A percentile compares a stretch with the other conserved stretches of the same genome.
Conservation (phyloP, 2,797 vertebrate species). For the Pangasius krempfi region DNA sequence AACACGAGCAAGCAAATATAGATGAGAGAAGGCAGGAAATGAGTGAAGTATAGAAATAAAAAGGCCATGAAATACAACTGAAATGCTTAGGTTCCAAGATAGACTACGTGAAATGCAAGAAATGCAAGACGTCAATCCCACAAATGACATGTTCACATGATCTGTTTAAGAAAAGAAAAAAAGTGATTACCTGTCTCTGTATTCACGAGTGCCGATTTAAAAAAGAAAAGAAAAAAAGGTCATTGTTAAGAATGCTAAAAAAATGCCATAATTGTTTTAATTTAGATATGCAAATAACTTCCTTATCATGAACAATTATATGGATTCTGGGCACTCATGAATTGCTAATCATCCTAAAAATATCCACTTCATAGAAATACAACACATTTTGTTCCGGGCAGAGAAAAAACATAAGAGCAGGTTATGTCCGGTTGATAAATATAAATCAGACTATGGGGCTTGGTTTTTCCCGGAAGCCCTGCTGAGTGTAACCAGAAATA, state of each 20-base stretch:
- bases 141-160: slow-evolving; percentile 43
- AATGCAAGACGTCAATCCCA: slow-evolving; percentile 27
- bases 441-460: slow-evolving; percentile 28
- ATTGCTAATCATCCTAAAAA: slow-evolving; percentile 7
- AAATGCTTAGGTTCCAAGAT: slow-evolving; percentile 1
- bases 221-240: slow-evolving; percentile 65
- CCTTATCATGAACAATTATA: not conserved
- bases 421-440: slow-evolving; percentile 38
- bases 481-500: slow-evolving; percentile 51
- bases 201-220: slow-evolving; percentile 70
- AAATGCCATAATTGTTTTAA: not conserved
- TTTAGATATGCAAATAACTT: not conserved
- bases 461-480: slow-evolving; percentile 40
- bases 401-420: slow-evolving; percentile 21
- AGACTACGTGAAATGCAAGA: slow-evolving; percentile 21
- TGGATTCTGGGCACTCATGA: not conserved
- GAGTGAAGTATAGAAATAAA: slow-evolving; percentile 13
- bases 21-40: slow-evolving; percentile 25
- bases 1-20: slow-evolving; percentile 21
- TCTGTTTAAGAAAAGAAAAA: slow-evolving; percentile 45
- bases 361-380: slow-evolving; percentile 12
- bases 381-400: slow-evolving; percentile 22
- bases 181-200: slow-evolving; percentile 89
- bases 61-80: slow-evolving; percentile 27
- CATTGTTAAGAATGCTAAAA: slow-evolving; percentile 53